Percentiles rank a stretch among this genome's conserved stretches.
These are phyloP conservation scores for Aphaenogaster ashmeadi DNA, from an alignment of 1,140 invertebrate genomes.

Conservation along the genomic window DNA sequence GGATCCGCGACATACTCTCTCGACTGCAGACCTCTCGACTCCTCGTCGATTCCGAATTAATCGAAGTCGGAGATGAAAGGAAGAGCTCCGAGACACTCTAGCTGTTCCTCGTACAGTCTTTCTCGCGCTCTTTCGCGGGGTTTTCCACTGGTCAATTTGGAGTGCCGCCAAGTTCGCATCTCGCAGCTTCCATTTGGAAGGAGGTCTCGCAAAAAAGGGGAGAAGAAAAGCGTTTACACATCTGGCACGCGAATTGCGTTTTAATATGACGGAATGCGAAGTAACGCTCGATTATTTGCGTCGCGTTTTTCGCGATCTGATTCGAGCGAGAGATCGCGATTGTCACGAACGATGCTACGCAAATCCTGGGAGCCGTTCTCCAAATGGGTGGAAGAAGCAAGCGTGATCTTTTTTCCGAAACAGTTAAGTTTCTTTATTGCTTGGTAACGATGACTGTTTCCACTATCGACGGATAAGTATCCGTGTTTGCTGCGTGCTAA, in stretches of 20 bases:
- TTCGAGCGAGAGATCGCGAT: not conserved
- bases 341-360: not conserved
- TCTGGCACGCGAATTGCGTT: not conserved
- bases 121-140: not conserved
- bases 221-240: not conserved
- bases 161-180: constrained; percentile 47
- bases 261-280: not conserved
- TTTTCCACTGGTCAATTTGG: constrained; percentile 51
- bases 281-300: constrained; percentile 27
- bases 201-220: not conserved
- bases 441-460: not conserved
- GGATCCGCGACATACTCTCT: not conserved
- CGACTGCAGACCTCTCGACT: not conserved
- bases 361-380: not conserved
- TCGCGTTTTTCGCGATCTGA: not conserved
- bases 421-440: not conserved
- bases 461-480: not conserved
- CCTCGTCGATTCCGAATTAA: constrained; percentile 14
- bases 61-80: constrained; percentile 30
- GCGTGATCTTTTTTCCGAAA: not conserved
- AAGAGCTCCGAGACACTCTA: not conserved
- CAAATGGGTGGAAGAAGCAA: too few species aligned
- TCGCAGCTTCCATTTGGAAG: constrained; percentile 20
- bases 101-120: not conserved
- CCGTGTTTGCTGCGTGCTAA: not conserved